Evolutionary conservation across 2,797 vertebrate genomes (phyloP).

Genomic region (Sciaenops ocellatus): DNA sequence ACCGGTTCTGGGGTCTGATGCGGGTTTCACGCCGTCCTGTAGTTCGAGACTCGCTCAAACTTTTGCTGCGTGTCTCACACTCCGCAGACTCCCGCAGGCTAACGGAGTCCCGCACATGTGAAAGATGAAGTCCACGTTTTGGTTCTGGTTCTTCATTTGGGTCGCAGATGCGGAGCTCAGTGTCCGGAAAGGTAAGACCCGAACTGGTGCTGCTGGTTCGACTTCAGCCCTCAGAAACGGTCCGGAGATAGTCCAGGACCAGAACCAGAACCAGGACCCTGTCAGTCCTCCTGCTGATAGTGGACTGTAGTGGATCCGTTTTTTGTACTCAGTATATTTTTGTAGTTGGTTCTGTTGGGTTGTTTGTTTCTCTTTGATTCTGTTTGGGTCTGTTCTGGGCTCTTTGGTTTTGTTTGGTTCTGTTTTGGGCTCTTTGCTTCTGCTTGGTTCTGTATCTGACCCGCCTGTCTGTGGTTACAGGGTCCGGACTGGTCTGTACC

Average conservation of each 20-base stretch:
- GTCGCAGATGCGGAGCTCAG: slow-evolving; percentile 70
- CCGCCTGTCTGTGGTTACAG: slow-evolving; percentile 72
- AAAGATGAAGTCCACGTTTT: slow-evolving; percentile 80
- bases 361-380: background rate
- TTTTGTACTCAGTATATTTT: too few species aligned
- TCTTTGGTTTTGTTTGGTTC: too few species aligned
- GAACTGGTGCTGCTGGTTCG: slow-evolving; percentile 25
- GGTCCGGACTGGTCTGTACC: slow-evolving; percentile 86
- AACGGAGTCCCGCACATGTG: slow-evolving; percentile 68
- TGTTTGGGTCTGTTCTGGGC: background rate
- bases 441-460: slow-evolving; percentile 26
- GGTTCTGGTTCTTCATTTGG: slow-evolving; percentile 71
- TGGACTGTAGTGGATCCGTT: too few species aligned
- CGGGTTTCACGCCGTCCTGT: too few species aligned
- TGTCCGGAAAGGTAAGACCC: slow-evolving; percentile 80
- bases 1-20: too few species aligned
- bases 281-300: too few species aligned
- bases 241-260: too few species aligned
- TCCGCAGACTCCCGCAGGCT: slow-evolving; percentile 61
- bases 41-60: too few species aligned
- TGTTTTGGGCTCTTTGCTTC: too few species aligned
- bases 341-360: too few species aligned
- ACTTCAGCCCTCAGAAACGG: slow-evolving; percentile 18
- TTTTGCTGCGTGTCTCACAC: too few species aligned
- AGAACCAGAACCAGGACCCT: too few species aligned